Evolutionary conservation across 2,797 vertebrate species (phyloP).

Genomic region (Petrocephalus sullivani): DNA sequence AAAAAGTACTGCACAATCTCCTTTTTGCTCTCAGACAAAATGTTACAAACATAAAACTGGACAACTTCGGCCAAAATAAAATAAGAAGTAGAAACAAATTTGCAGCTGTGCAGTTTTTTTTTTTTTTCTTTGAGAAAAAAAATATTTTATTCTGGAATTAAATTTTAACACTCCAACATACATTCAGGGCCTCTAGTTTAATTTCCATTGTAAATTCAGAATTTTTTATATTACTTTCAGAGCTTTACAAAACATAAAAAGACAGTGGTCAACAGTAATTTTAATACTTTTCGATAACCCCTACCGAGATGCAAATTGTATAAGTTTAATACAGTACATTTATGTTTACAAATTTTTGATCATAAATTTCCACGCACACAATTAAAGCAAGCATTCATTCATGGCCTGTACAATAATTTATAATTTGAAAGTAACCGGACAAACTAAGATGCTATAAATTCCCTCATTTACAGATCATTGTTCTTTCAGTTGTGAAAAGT

Average conservation of each 20-base stretch:
- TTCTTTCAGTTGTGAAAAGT: constrained; percentile 51
- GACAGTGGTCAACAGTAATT: constrained; percentile 30
- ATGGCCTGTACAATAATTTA: constrained; percentile 80
- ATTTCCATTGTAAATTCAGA: constrained; percentile 35
- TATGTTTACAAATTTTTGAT: constrained; percentile 43
- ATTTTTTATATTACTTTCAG: constrained; percentile 57
- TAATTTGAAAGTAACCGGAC: constrained; percentile 58
- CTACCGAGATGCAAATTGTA: constrained; percentile 37
- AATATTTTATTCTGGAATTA: constrained; percentile 40
- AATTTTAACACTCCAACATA: constrained; percentile 25
- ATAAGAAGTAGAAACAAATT: neutral
- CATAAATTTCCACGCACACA: constrained; percentile 30
- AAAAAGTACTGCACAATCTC: neutral
- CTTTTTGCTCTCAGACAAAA: constrained; percentile 52
- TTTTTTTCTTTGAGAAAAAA: constrained; percentile 51
- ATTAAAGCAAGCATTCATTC: constrained; percentile 46
- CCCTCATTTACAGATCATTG: constrained; percentile 60
- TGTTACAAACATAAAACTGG: neutral
- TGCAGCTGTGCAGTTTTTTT: constrained; percentile 32
- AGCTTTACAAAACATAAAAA: constrained; percentile 37
- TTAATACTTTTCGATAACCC: constrained; percentile 35
- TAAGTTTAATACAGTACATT: constrained; percentile 51
- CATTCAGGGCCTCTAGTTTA: constrained; percentile 30
- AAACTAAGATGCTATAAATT: constrained; percentile 59
- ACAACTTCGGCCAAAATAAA: neutral